phyloP scores from a whole-genome alignment of 2,113 vertebrate species.

The Aspiorhynchus laticeps region DNA sequence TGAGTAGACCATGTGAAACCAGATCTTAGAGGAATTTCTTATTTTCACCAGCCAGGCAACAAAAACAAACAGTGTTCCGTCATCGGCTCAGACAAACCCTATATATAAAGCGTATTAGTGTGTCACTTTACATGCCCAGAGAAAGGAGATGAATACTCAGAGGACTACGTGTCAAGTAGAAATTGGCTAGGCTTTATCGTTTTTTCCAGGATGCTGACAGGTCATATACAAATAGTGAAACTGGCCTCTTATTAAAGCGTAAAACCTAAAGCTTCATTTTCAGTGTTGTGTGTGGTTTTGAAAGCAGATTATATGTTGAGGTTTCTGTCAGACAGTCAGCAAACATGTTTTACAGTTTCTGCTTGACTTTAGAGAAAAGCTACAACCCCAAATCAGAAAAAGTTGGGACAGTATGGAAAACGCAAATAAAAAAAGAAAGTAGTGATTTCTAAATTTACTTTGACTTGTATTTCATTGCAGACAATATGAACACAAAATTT shows the following conservation, averaged over 20 bases:
- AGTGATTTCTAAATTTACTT: no score
- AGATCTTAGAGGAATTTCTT: constrained; percentile 9
- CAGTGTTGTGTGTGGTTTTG: constrained; percentile 24
- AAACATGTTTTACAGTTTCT: constrained; percentile 60
- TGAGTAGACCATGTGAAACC: constrained; percentile 24
- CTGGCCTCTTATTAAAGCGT: constrained; percentile 13
- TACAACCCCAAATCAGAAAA: no score
- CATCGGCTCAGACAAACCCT: not conserved
- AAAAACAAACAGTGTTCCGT: constrained; percentile 28
- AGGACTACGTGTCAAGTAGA: not conserved
- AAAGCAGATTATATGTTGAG: constrained; percentile 62
- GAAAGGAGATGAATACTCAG: constrained; percentile 5
- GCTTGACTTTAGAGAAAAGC: constrained; percentile 39
- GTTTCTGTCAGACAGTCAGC: constrained; percentile 38
- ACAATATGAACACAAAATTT: no score
- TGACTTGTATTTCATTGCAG: no score
- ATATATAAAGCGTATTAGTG: constrained; percentile 14
- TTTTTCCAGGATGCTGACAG: constrained; percentile 15
- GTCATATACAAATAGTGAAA: constrained; percentile 17
- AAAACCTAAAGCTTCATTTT: constrained; percentile 12
- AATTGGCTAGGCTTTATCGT: not conserved
- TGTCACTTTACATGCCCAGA: constrained; percentile 11
- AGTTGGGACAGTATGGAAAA: no score
- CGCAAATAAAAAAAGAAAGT: no score
- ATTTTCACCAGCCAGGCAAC: constrained; percentile 3